Base-by-base conservation (phyloP, 2,888 invertebrate genomes). In the Cataglyphis albicans region DNA sequence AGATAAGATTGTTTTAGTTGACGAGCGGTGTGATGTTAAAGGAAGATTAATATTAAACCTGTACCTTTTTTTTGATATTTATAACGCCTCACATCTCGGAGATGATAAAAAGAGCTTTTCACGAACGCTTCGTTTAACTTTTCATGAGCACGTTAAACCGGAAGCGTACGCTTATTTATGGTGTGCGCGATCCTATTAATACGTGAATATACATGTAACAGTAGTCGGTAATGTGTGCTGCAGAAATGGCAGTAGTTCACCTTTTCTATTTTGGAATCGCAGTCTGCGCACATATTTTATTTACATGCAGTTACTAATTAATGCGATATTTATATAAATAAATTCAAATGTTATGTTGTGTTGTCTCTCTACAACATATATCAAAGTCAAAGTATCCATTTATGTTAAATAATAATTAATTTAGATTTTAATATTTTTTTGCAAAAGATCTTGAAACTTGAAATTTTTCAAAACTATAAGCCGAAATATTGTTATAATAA, bases 111-210 rank as follows among this genome's bases (percentile, higher is more conserved):
- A 70, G 21, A 70, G 70, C 70, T 59, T 80, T 84, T 68, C 21
- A 32, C 55, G 64, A 59, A 78, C 68, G 85, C 85, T 82, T 82
- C 84, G 65, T 52, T 81, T 76, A 76, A 76, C 82, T 78, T 67
- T 82, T 76, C 80, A 72, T 59, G 52, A 70, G 81, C 78, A 83
- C 57, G 67, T 74, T 68, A 80, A 76, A 85, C 87, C 82, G 87
- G 87, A 87, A 87, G 59, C 68, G 57, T 41, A 18, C 52, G 81
- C 73, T 87, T 85, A 85, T 87, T 87, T 87, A 87, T 80, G 81
- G 73, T 84, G 48, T 82, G 41, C 72, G 29, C 72, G 68, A 64
- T 63, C 80, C 87, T 87, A 88, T 85, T 85, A 87, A 85, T 74
- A 76, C 64, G 57, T 70, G 41, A 59, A 57, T 18, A 57, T 21